Conservation (phyloP, 2,888 invertebrate genomes). For the Chironomus tentans region DNA sequence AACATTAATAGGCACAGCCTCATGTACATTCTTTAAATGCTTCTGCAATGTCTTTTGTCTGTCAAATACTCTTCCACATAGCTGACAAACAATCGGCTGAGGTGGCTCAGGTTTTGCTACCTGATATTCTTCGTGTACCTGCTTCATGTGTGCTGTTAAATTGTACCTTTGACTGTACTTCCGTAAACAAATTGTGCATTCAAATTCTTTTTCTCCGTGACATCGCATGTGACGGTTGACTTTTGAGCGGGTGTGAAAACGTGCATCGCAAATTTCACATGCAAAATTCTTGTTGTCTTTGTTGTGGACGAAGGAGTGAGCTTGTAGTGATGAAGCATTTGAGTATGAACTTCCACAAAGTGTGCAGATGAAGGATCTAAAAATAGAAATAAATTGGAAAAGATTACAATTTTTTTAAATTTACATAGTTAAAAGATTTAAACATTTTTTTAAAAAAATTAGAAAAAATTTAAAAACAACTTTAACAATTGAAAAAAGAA, state of each 20-base stretch:
- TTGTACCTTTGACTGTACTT: neutral
- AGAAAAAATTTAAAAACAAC: too few species aligned
- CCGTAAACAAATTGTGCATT: neutral
- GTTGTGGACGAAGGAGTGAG: neutral
- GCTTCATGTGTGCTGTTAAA: neutral
- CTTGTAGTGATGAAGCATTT: neutral
- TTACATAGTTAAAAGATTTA: too few species aligned
- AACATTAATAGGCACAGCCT: neutral
- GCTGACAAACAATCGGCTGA: neutral
- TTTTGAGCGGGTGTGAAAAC: neutral
- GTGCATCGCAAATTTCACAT: neutral
- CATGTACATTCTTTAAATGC: constrained; percentile 13
- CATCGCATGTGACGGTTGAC: neutral
- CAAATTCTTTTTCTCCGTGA: neutral
- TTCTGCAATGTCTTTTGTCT: neutral
- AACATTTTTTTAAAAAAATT: too few species aligned
- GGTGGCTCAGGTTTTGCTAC: neutral
- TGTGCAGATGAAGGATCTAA: neutral
- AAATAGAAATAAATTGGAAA: too few species aligned
- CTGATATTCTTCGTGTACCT: neutral
- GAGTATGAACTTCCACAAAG: neutral
- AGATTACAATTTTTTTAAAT: too few species aligned
- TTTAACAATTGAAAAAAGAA: too few species aligned
- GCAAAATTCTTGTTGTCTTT: neutral
- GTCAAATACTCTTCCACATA: neutral